These are phyloP conservation scores for Balaeniceps rex DNA, from an alignment of 2,113 vertebrate species.

Conservation along the genomic window DNA sequence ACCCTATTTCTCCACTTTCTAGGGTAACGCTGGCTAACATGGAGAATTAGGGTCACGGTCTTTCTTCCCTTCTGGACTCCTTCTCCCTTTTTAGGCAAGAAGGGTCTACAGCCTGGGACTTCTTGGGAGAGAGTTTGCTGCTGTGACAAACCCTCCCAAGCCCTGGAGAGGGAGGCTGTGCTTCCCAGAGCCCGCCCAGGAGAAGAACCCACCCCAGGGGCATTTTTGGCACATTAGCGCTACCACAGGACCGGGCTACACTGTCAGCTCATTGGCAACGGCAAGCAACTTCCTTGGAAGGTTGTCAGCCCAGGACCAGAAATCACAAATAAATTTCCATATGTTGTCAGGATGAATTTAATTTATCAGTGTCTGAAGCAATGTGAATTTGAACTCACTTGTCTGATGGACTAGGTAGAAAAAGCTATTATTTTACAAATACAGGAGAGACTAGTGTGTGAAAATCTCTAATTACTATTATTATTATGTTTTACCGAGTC, in stretches of 20 bases:
- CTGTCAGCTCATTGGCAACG: not conserved
- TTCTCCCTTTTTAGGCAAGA: not conserved
- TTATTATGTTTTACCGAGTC: not conserved
- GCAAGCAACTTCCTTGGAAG: not conserved
- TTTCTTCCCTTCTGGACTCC: not conserved
- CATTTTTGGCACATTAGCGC: not conserved
- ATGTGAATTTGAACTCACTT: constrained; percentile 7
- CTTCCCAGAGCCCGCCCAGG: not conserved
- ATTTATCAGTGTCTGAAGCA: constrained; percentile 21
- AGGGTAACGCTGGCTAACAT: not conserved
- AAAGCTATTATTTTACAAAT: constrained; percentile 13
- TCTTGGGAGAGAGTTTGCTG: not conserved
- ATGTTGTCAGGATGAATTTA: constrained; percentile 2
- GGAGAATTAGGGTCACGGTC: not conserved
- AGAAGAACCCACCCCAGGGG: not conserved
- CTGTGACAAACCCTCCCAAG: not conserved
- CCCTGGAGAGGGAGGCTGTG: not conserved
- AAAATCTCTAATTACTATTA: not conserved
- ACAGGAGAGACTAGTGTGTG: not conserved
- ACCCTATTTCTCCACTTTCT: not conserved
- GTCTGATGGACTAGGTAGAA: not conserved
- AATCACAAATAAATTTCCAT: constrained; percentile 25
- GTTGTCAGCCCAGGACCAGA: not conserved
- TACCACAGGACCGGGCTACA: not conserved
- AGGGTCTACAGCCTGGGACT: not conserved